Base-by-base conservation (phyloP, 1,140 invertebrate species). In the Drosophila bifasciata region DNA sequence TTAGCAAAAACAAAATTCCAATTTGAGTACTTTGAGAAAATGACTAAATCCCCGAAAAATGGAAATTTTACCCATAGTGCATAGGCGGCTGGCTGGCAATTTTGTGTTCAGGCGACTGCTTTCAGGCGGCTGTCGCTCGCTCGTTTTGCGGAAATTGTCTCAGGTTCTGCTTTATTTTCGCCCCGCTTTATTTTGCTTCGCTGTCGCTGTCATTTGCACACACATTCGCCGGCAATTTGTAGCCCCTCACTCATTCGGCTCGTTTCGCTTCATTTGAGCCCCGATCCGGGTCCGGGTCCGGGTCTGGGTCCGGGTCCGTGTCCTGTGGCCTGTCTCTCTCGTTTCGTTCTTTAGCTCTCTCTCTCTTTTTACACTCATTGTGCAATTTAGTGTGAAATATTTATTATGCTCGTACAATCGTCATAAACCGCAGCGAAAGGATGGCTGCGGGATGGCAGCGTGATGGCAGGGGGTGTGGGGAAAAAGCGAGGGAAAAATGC, bases 351-450 rank as follows among this genome's bases (percentile, higher is more conserved):
- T 21, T 23, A 21, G 19, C 49, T n/a, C 16, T 46, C 19, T 52
- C 39, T 21, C 50, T 46, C 19, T 52, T 28, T 45, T 39, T 40
- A 48, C 62, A 59, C 51, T 51, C 25, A 51, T 56, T 57, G 64
- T 67, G 76, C 66, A 79, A 76, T 79, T 79, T 79, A 59, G 68
- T 67, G 56, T 78, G 52, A 84, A 83, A 83, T 79, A 74, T 79
- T 59, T 55, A 61, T 77, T 62, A 79, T 46, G 44, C 50, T 55
- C 39, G 46, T 45, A 36, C 32, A 41, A 21, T 57, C 46, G 48
- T 61, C 55, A 70, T 70, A 69, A 78, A 74, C 63, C 64, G 66
- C 79, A 71, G 56, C 32, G 32, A 3, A 36, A 13, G 32, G 32
- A 13, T 36, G 32, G 32, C 11, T 13, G 4, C 32, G 11, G 11